Evolutionary conservation across 53 echinoderm and acorn worm genomes (phyloP), one percentile per base, ranked within the genome.

Genomic region (Paelopatides confundens): DNA sequence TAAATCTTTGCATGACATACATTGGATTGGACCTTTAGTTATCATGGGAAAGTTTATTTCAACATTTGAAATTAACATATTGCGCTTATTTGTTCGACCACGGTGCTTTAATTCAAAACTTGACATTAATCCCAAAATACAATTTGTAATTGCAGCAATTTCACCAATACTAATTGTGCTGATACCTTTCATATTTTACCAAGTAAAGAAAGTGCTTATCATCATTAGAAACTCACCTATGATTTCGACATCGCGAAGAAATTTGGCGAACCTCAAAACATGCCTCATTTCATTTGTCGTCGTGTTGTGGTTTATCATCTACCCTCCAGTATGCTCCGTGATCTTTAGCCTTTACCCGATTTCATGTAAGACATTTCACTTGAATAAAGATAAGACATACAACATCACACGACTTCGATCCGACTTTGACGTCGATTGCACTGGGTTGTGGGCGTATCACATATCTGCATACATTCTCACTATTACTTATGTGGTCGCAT

Each of bases 341-440:
- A 88, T 94, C 5, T 82, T 91, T 29, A 52, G 43, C 0, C 66
- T 94, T 8, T 70, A 91, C 46, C 91, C 91, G 13, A 21, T 76
- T 6, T 63, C 88, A 2, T 94, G 94, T 74, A 31, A 94, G 7
- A 12, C 26, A 2, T 94, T 91, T 39, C 36, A 69, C 38, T 38
- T 94, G 14, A 88, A 94, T n/a, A 9, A 63, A 40, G 12, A 69
- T 17, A 23, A 11, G 0, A 15, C 30, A 1, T 47, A 34, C 35
- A 76, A 46, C n/a, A 39, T 49, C 50, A 71, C 65, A 12, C 40
- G 88, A 11, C 65, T 91, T 14, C 58, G 91, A 32, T 88, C 86
- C 13, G 91, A 94, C 54, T 94, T 81, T 79, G 85, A 88, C 26
- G 74, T 88, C 15, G 69, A 82, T 35, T 94, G 94, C 69, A 33